Base-by-base conservation (phyloP, 92 coral and sea anemone species). In the Virgularia gustaviana region DNA sequence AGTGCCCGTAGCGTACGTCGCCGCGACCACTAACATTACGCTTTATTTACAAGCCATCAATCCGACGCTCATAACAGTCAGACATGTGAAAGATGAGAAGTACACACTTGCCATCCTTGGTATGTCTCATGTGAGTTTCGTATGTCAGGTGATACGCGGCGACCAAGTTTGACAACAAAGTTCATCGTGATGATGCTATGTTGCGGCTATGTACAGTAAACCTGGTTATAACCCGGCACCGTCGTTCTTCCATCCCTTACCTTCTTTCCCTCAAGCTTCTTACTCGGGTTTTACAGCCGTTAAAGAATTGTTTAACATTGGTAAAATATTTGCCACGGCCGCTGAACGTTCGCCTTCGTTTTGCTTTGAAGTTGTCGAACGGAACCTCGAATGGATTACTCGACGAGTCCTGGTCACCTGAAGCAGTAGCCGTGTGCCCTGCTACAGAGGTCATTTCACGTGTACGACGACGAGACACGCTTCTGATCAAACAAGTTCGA, bases 21-120 rank as follows among this genome's bases (percentile, higher is more conserved):
- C 34, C 66, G 42, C 66, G 66, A 22, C 43, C 45, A 34, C 51
- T 20, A 60, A 60, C 43, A 60, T 36, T 3, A 30, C 13, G 58
- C 61, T 49, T 60, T 60, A 19, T 34, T 47, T 31, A 31, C 32
- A 22, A 52, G 30, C 7, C 31, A 52, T 52, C 58, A 52, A 22
- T 22, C 29, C 31, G 5, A 28, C 13, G 6, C 58, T 52, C 58
- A 25, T 38, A 49, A 68, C 51, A 16, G 54, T 4, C 37, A 27
- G 60, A 34, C 45, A 9, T 68, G n/a, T n/a, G 75, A 68, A 68
- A 68, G 75, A 49, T 68, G 75, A 68, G 75, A 49, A 47, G 75
- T 49, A 51, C 29, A n/a, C n/a, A n/a, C n/a, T n/a, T 36, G 73
- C 57, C 60, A 39, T 44, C 72, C 20, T 66, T 24, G 52, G n/a